Evolutionary conservation across 37 sponge, comb jelly and placozoan species (phyloP), one percentile per base, ranked within the genome.

Genomic region (Hormiphora californensis): DNA sequence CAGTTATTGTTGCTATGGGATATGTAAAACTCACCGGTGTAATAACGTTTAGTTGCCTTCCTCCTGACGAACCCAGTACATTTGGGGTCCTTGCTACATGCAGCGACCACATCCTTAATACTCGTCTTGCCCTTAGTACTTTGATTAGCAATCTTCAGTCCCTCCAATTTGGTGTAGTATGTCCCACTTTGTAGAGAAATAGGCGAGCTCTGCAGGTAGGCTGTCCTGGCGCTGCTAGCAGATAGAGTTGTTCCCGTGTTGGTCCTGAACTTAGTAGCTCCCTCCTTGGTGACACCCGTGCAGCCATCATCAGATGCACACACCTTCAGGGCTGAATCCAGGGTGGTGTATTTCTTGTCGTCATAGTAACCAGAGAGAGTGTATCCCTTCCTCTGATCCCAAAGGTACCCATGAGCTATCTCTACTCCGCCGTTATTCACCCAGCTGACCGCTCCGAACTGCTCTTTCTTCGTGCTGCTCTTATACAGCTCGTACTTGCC

Each of bases 41-140:
- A n/a, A n/a, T n/a, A n/a, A n/a, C n/a, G n/a, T 23, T 57, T 28
- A 4, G 9, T 12, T 19, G 30, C 21, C 27, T 30, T 30, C 21
- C 22, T 57, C 61, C 27, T 57, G 17, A 57, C 61, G n/a, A 57
- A 57, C 3, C 61, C 61, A 57, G 61, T 57, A 57, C 61, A 57
- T 5, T 57, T 30, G 27, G 9, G n/a, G 5, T 57, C 27, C 61
- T 57, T 57, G 61, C n/a, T 57, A 12, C 61, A 57, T 28, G 61
- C 61, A 57, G n/a, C 61, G 27, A 30, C 61, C 5, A 30, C 61
- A 57, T 23, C 61, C 9, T n/a, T n/a, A n/a, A n/a, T n/a, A n/a
- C n/a, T n/a, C n/a, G n/a, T n/a, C n/a, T n/a, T n/a, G n/a, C n/a
- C n/a, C n/a, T n/a, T n/a, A n/a, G n/a, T n/a, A n/a, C n/a, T n/a